These are phyloP conservation scores for Brachionus rubens DNA, from an alignment of 1,140 invertebrate species.

Conservation along the genomic window DNA sequence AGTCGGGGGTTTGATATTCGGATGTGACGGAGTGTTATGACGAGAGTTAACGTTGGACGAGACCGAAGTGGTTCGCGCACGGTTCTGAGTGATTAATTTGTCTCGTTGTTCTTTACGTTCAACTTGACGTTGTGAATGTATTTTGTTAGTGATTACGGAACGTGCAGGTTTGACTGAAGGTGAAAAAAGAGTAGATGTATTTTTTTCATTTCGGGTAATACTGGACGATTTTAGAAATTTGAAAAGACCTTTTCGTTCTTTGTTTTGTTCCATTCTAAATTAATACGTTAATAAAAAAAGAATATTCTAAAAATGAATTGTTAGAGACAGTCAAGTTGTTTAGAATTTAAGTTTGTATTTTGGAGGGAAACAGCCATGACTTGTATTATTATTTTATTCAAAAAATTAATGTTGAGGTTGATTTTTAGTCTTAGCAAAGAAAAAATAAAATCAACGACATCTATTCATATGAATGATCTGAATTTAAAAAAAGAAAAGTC, in stretches of 20 bases:
- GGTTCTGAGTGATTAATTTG: not conserved
- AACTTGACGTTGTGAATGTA: not conserved
- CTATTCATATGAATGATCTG: not conserved
- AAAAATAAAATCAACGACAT: not conserved
- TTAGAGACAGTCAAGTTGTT: too few species aligned
- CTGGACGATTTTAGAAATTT: not conserved
- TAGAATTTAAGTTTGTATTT: too few species aligned
- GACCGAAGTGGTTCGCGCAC: not conserved
- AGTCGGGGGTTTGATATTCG: not conserved
- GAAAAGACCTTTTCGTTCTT: conserved; percentile 18
- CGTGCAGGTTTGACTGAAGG: not conserved
- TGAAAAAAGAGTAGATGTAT: not conserved
- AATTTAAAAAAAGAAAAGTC: not conserved
- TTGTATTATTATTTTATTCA: too few species aligned
- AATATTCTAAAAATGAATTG: not conserved
- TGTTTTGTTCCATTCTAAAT: not conserved
- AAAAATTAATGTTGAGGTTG: not conserved
- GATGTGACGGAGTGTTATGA: not conserved
- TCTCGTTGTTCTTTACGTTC: conserved; percentile 4
- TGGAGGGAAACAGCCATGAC: too few species aligned
- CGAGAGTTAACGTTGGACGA: not conserved
- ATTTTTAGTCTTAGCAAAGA: not conserved
- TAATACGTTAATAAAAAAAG: not conserved
- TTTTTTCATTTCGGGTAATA: not conserved
- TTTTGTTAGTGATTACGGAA: not conserved